Base-by-base conservation (phyloP, 2,797 vertebrate species). In the Erethizon dorsatum region DNA sequence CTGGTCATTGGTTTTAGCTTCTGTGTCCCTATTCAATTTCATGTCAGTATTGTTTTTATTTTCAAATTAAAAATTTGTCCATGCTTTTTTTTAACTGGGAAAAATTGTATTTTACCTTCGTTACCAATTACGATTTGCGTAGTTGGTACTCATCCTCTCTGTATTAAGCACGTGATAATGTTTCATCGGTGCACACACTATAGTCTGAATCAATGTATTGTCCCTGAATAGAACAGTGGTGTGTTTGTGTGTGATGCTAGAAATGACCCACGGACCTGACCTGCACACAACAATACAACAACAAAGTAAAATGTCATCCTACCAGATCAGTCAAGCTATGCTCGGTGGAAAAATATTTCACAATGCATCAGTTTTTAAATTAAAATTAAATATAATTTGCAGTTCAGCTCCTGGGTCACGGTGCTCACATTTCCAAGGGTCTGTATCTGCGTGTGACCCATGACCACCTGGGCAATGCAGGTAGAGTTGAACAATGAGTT, bases 201-300 rank as follows among this genome's bases (percentile, higher is more conserved):
- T 41, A 41, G n/a, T 71, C 67, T 71, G 89, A 97, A 65, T 89
- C 59, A 47, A 5, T 54, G 88, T 78, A 13, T 94, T 95, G 83
- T 96, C 83, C n/a, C 63, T 20, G 1, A 61, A 18, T 13, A 63
- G 91, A 80, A 69, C 61, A 92, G 26, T 3, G 50, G 14, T 83
- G 84, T 63, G 57, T 95, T 71, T 90, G 33, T 94, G 33, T 83
- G 12, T 4, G 12, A 11, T 20, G 0, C 37, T 80, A 33, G 57
- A 52, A 83, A 45, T 47, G 50, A n/a, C 77, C 37, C 37, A 2
- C 0, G 22, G 0, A 0, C 33, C 45, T 31, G 45, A 71, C 1
- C 0, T 1, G 15, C 56, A 15, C 0, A 0, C 59, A 31, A 45
- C 11, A 26, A 1, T 18, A 3, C 59, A 31, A 3, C 65, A 31